A percentile compares a stretch with the other conserved stretches of the same genome.
phyloP scores from a whole-genome alignment of 2,888 invertebrate genomes.

The Phengaris arion region DNA sequence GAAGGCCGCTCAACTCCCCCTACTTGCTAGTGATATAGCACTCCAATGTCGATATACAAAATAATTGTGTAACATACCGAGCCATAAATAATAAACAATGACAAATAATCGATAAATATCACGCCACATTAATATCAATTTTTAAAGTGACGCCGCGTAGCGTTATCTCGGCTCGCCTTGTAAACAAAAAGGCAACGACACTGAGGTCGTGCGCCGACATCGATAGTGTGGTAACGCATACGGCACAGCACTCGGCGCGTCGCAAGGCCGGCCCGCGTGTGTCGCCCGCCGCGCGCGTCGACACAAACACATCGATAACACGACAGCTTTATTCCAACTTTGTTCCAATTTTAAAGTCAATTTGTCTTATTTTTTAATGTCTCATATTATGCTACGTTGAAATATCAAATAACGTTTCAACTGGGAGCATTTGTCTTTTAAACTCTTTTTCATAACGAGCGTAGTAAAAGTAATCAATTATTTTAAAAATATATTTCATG shows the following conservation, averaged over 20 bases:
- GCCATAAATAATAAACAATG: slow-evolving; percentile 14
- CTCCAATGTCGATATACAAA: slow-evolving; percentile 56
- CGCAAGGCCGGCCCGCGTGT: slow-evolving; percentile 69
- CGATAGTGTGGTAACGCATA: slow-evolving; percentile 63
- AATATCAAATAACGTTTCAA: background rate
- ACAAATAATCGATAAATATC: slow-evolving; percentile 15
- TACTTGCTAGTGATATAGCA: slow-evolving; percentile 59
- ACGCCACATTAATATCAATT: slow-evolving; percentile 35
- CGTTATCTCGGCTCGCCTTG: slow-evolving; percentile 60
- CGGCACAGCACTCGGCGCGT: slow-evolving; percentile 66
- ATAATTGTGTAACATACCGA: slow-evolving; percentile 17
- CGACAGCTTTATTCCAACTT: slow-evolving; percentile 54
- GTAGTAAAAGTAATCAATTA: background rate
- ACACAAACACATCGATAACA: slow-evolving; percentile 49
- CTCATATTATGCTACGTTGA: slow-evolving; percentile 29
- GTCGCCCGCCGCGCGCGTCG: slow-evolving; percentile 50
- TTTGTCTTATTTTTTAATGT: slow-evolving; percentile 32
- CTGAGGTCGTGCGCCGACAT: slow-evolving; percentile 60
- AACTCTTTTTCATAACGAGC: background rate
- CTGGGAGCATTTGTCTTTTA: background rate
- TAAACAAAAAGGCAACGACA: slow-evolving; percentile 77
- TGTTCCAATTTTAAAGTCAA: slow-evolving; percentile 37
- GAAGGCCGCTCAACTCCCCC: slow-evolving; percentile 72
- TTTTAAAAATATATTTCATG: background rate
- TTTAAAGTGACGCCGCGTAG: slow-evolving; percentile 33